These are phyloP conservation scores for Escarpia spicata DNA, from an alignment of 2,888 invertebrate genomes.

Conservation along the genomic window DNA sequence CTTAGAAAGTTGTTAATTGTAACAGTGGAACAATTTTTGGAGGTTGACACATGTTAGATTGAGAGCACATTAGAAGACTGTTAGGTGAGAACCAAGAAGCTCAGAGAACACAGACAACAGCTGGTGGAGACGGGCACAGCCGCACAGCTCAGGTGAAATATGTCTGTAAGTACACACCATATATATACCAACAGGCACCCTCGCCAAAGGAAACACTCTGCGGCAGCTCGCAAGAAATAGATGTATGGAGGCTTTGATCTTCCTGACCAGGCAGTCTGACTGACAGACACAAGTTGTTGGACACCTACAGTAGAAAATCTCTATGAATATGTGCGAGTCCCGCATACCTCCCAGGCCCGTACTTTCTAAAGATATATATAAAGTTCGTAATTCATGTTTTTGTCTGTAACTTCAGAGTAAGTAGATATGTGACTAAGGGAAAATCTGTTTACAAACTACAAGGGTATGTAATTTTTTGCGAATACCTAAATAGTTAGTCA, in stretches of 20 bases:
- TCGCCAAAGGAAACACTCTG: not conserved
- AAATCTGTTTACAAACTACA: not conserved
- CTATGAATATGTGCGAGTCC: not conserved
- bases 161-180: constrained; percentile 6
- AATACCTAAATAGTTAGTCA: not conserved
- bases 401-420: not conserved
- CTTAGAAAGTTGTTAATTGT: too few species aligned
- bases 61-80: not conserved
- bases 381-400: not conserved
- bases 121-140: not conserved
- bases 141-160: not conserved
- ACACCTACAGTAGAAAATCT: not conserved
- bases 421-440: not conserved
- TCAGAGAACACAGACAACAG: not conserved
- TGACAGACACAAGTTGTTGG: not conserved
- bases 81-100: not conserved
- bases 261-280: not conserved
- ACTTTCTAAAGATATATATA: not conserved
- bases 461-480: not conserved
- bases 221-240: not conserved
- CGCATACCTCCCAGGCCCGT: not conserved
- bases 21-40: too few species aligned
- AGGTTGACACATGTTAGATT: not conserved
- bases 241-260: not conserved
- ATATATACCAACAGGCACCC: not conserved